Conservation (phyloP, 2,113 vertebrate genomes). For the Sinocyclocheilus maitianheensis region DNA sequence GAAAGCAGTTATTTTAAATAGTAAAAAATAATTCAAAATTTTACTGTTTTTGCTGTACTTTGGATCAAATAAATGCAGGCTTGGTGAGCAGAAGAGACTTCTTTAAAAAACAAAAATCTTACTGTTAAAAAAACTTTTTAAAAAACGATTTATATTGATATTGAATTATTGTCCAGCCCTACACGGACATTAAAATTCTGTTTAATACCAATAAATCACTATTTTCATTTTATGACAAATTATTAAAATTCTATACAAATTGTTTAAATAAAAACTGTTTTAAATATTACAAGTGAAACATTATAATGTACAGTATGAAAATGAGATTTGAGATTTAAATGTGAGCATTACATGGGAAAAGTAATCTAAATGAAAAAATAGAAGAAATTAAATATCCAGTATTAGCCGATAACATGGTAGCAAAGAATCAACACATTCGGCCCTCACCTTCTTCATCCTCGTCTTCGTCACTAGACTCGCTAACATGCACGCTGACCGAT, state of each 20-base stretch:
- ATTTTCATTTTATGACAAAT: not conserved
- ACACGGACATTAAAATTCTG: not conserved
- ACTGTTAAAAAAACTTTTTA: too few relatives aligned
- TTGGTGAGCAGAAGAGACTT: too few relatives aligned
- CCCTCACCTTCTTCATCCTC: conserved; percentile 94
- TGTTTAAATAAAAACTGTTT: not conserved
- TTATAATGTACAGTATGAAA: not conserved
- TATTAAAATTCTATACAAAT: not conserved
- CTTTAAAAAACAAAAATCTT: too few relatives aligned
- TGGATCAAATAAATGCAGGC: too few relatives aligned
- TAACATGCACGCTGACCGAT: conserved; percentile 95
- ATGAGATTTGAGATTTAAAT: not conserved
- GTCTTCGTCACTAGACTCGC: conserved; percentile 97
- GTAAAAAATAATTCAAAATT: too few relatives aligned
- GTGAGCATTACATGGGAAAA: not conserved
- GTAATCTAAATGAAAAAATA: not conserved
- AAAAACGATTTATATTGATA: too few relatives aligned
- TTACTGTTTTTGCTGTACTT: too few relatives aligned
- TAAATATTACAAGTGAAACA: too few relatives aligned
- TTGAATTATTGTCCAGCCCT: too few relatives aligned
- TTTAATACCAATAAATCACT: not conserved
- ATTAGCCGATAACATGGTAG: not conserved
- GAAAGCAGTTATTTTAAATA: too few relatives aligned
- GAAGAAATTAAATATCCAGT: not conserved
- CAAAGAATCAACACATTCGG: not conserved